Evolutionary conservation across 2,797 vertebrate genomes (phyloP), one percentile per base, ranked within the genome.

Genomic region (Salmo trutta): DNA sequence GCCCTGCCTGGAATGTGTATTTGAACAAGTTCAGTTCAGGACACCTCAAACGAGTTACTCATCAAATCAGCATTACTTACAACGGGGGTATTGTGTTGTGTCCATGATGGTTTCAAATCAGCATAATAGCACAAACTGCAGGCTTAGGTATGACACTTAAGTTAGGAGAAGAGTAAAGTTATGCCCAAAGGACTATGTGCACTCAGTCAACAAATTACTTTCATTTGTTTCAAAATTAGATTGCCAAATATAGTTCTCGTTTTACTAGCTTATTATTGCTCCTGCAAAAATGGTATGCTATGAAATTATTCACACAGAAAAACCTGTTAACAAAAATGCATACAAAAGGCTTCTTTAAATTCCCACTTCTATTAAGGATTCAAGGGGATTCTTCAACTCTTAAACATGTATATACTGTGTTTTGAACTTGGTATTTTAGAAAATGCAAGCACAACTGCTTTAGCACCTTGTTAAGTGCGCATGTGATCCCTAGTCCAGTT

Each of bases 161-260:
- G 19, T 69, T 77, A 66, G 47, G 79, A 80, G 81, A 70, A 36
- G 24, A 71, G 74, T 64, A 36, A 73, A 79, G 81, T 73, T 83
- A 54, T 77, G 75, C 79, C 81, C 64, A 10, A 75, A 84, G 76
- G 79, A 74, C 81, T 81, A 53, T 72, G 67, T 79, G 78, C 83
- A 81, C 70, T 80, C 77, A 82, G 80, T 81, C 81, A 85, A 86
- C 85, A 84, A 89, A 85, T 89, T 82, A 83, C 80, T 84, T 81
- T 80, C 71, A 62, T 79, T 89, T 82, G 76, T 86, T 87, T 80
- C 68, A 85, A 65, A 83, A 87, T 84, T 85, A 85, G 81, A 86
- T 81, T 74, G 36, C 79, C 77, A 85, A 86, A 86, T 75, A 73
- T 75, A 80, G 79, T 73, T 56, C 62, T 73, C 0, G 71, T 73